phyloP scores from a whole-genome alignment of 2,888 invertebrate species.

The Phyllotreta striolata region DNA sequence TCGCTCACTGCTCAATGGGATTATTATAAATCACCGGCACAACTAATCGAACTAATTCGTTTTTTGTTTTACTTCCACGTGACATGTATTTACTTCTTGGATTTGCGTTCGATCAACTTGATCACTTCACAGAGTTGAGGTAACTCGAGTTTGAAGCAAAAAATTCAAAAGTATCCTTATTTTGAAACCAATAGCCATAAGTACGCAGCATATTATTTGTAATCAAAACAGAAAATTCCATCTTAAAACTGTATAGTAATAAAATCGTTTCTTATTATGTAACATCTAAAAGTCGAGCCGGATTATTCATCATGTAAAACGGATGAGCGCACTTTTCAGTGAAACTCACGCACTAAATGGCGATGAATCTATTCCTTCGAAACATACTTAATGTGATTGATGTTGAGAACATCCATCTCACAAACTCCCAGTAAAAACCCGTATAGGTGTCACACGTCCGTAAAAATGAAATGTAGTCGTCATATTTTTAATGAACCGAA shows the following conservation, averaged over 20 bases:
- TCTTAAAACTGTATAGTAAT: too few relatives aligned
- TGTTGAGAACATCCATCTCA: slow-evolving; percentile 38
- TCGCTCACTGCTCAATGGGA: slow-evolving; percentile 37
- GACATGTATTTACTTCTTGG: not conserved
- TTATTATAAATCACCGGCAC: slow-evolving; percentile 33
- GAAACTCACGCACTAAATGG: slow-evolving; percentile 32
- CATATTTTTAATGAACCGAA: slow-evolving; percentile 36
- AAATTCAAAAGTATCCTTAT: too few relatives aligned
- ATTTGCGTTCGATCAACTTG: too few relatives aligned
- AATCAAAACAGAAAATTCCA: too few relatives aligned
- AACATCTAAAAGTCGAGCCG: slow-evolving; percentile 18
- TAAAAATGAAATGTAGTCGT: slow-evolving; percentile 43
- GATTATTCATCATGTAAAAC: slow-evolving; percentile 36
- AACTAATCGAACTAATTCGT: slow-evolving; percentile 23
- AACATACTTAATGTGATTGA: slow-evolving; percentile 41
- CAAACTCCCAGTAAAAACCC: slow-evolving; percentile 36
- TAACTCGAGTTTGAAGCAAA: too few relatives aligned
- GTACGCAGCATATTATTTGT: too few relatives aligned
- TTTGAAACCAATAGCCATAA: too few relatives aligned
- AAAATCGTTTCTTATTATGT: too few relatives aligned
- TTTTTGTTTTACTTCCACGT: slow-evolving; percentile 18
- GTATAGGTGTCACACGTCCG: slow-evolving; percentile 40
- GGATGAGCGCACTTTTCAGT: slow-evolving; percentile 36
- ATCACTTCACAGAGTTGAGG: too few relatives aligned
- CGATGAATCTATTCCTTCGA: slow-evolving; percentile 37